Base-by-base conservation (phyloP, 2,888 invertebrate genomes). In the Pseudococcus longispinus region DNA sequence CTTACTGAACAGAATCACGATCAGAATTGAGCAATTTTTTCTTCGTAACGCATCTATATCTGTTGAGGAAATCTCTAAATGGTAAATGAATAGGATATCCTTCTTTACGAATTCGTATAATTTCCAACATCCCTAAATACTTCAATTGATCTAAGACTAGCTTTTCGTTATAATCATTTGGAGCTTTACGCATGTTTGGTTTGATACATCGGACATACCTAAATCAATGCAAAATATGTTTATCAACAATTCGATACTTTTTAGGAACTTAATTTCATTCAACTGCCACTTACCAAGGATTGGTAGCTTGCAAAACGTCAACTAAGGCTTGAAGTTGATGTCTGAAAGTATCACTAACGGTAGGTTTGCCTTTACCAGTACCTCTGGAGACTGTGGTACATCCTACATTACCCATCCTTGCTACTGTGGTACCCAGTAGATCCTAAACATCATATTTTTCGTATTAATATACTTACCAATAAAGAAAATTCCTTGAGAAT, bases 191-290 rank as follows among this genome's bases (percentile, higher is more conserved):
- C 91, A 95, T 94, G 91, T 97, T 97, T 0, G 97, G 97, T 90
- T 97, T 97, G 89, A 97, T 97, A 90, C 97, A 97, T 77, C 97
- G 93, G 51, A 97, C 97, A 91, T 97, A 96, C 94, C 94, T 94
- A 15, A 4, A 46, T 46, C 1, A 3, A 2, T 15, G 13, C 4
- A 13, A 46, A 46, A 46, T 46, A 15, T 13, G 13, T 65, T 70
- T 26, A 32, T 60, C 9, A 65, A 65, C 15, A 46, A 37, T 13
- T 15, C 70, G 18, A 85, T 29, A 0, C 23, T 77, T 85, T n/a
- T 84, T 15, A 26, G 20, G 55, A 6, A n/a, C 15, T 13, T n/a
- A 1, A 23, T 23, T 60, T 60, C 11, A 11, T 9, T 80, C n/a
- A 9, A 46, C 18, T 83, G 9, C 1, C 80, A 88, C 84, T 80